These are phyloP conservation scores for Synergus umbraculus DNA, from an alignment of 2,888 invertebrate species.

Conservation along the genomic window DNA sequence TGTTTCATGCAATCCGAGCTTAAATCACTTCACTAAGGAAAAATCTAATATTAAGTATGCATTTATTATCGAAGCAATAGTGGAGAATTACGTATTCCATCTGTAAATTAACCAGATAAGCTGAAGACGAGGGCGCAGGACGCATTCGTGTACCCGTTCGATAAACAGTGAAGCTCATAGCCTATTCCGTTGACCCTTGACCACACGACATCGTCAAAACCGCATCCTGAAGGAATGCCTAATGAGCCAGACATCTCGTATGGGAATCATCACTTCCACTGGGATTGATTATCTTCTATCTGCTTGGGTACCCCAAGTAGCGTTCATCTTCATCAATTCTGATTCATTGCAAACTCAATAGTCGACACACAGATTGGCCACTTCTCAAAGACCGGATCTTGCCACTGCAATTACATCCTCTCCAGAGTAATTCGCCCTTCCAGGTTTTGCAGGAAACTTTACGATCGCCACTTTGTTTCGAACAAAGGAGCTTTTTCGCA, in stretches of 20 bases:
- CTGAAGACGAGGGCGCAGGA: not conserved
- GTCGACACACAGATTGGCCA: not conserved
- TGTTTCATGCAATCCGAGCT: too few relatives aligned
- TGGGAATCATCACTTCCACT: constrained; percentile 69
- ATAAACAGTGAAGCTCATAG: not conserved
- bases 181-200: not conserved
- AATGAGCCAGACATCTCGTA: constrained; percentile 72
- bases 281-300: constrained; percentile 58
- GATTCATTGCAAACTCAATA: not conserved
- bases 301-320: not conserved
- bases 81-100: not conserved
- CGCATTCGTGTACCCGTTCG: not conserved
- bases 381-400: not conserved
- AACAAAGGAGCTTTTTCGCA: not conserved
- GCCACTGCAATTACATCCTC: constrained; percentile 12
- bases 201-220: constrained; percentile 41
- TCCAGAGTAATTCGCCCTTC: not conserved
- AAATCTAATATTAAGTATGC: too few relatives aligned
- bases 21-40: too few relatives aligned
- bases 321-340: not conserved
- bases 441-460: not conserved
- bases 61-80: not conserved
- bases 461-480: constrained; percentile 7
- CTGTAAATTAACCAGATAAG: not conserved
- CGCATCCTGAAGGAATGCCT: constrained; percentile 72